Evolutionary conservation across 2,888 invertebrate genomes (phyloP).

Genomic region (Epinotia ramella): DNA sequence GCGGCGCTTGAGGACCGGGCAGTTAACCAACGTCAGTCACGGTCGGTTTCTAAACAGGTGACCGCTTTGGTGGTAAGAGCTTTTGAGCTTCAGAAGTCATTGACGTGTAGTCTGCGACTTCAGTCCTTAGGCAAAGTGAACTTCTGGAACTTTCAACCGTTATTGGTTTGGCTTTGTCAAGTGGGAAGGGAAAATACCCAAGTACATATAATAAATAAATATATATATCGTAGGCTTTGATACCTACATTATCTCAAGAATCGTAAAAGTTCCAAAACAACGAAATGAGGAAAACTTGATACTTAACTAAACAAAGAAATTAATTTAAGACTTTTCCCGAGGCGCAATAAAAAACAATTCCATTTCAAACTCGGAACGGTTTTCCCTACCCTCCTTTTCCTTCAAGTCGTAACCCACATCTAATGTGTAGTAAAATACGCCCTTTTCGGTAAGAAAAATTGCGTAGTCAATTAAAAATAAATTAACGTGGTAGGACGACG

Average conservation of each 20-base stretch:
- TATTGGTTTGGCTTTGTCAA: not conserved
- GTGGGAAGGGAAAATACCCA: not conserved
- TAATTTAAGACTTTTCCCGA: constrained; percentile 47
- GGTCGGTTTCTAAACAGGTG: too few species aligned
- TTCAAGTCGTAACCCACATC: not conserved
- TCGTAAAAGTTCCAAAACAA: not conserved
- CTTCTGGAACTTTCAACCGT: too few species aligned
- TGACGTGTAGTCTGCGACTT: too few species aligned
- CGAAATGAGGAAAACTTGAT: constrained; percentile 15
- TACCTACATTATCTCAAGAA: not conserved
- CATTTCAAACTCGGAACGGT: constrained; percentile 51
- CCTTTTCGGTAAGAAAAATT: constrained; percentile 12
- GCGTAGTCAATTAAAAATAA: constrained; percentile 57
- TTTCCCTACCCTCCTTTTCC: not conserved
- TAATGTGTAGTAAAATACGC: not conserved
- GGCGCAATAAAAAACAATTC: constrained; percentile 50
- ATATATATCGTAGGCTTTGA: not conserved
- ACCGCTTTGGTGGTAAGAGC: too few species aligned
- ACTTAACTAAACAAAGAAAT: constrained; percentile 33
- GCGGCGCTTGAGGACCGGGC: too few species aligned
- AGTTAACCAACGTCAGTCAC: too few species aligned
- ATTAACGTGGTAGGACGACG: constrained; percentile 53
- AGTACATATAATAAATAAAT: not conserved
- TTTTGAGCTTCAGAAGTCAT: too few species aligned
- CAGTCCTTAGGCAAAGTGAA: too few species aligned